Conservation (phyloP, 2,797 vertebrate species). For the Propithecus perrieri region DNA sequence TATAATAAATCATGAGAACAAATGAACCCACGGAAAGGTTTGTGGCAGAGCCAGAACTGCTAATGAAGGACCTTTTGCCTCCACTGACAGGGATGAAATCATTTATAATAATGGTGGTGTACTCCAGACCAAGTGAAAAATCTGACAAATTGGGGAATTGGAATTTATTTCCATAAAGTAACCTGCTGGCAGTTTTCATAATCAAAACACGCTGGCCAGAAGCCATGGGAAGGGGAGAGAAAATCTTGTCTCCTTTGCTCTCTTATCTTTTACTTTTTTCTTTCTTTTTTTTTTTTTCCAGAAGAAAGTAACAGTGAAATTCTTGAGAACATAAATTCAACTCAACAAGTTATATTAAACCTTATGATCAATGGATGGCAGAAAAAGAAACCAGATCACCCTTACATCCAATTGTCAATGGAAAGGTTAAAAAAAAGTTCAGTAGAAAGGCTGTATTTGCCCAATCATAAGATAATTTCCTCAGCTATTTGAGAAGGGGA, state of each 20-base stretch:
- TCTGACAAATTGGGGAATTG: slow-evolving; percentile 55
- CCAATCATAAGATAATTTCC: not conserved
- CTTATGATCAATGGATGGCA: not conserved
- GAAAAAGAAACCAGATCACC: not conserved
- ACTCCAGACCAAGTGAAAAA: slow-evolving; percentile 53
- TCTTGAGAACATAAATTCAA: slow-evolving; percentile 44
- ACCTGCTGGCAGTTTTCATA: slow-evolving; percentile 51
- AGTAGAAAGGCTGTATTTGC: not conserved
- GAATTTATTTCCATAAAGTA: slow-evolving; percentile 65
- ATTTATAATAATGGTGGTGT: slow-evolving; percentile 57
- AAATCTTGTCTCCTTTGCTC: slow-evolving; percentile 20
- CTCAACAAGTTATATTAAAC: slow-evolving; percentile 14
- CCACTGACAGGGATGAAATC: slow-evolving; percentile 60
- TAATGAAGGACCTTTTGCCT: slow-evolving; percentile 72
- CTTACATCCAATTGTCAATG: not conserved
- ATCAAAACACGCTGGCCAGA: slow-evolving; percentile 49
- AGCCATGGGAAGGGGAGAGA: slow-evolving; percentile 23
- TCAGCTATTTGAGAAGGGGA: not conserved
- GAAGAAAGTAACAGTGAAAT: slow-evolving; percentile 23
- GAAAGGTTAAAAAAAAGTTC: not conserved
- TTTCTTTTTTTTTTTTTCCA: not conserved
- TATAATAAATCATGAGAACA: slow-evolving; percentile 68
- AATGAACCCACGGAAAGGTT: slow-evolving; percentile 58
- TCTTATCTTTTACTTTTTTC: not conserved
- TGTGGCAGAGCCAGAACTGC: slow-evolving; percentile 48